Evolutionary conservation across 2,888 invertebrate genomes (phyloP).

Genomic region (Buathra laborator): DNA sequence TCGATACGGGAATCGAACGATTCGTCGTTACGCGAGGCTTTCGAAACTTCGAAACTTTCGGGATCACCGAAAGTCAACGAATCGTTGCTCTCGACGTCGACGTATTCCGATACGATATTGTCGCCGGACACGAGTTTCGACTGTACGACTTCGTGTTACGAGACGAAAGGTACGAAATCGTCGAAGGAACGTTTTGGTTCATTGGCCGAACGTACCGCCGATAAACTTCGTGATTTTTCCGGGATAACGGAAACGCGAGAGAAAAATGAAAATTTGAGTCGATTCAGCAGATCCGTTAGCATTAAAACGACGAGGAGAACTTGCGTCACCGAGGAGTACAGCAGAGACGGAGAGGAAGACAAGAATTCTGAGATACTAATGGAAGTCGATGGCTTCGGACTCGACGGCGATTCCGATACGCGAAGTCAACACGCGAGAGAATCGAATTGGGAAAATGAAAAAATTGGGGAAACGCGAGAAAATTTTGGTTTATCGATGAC

Average conservation of each 20-base stretch:
- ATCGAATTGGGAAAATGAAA: slow-evolving; percentile 22
- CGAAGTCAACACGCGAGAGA: slow-evolving; percentile 28
- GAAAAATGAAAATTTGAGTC: slow-evolving; percentile 37
- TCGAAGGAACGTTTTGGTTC: not conserved
- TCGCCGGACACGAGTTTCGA: slow-evolving; percentile 76
- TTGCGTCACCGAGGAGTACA: slow-evolving; percentile 45
- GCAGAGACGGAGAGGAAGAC: slow-evolving; percentile 53
- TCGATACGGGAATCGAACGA: slow-evolving; percentile 32
- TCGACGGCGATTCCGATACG: slow-evolving; percentile 66
- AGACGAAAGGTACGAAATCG: not conserved
- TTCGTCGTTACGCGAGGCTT: not conserved
- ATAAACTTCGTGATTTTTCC: slow-evolving; percentile 35
- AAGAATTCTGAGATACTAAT: slow-evolving; percentile 65
- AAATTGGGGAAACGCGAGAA: slow-evolving; percentile 8
- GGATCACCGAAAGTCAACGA: not conserved
- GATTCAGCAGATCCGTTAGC: not conserved
- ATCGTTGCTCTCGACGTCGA: slow-evolving; percentile 57
- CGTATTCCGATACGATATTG: slow-evolving; percentile 74
- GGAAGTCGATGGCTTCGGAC: slow-evolving; percentile 70
- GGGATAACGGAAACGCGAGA: not conserved
- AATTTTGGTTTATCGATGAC: not conserved
- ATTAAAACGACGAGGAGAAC: slow-evolving; percentile 2
- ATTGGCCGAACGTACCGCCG: slow-evolving; percentile 11
- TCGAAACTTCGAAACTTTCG: not conserved
- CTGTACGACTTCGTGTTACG: not conserved